Evolutionary conservation across 2,888 invertebrate species (phyloP), one percentile per base, ranked within the genome.

Genomic region (Syrphus vitripennis): DNA sequence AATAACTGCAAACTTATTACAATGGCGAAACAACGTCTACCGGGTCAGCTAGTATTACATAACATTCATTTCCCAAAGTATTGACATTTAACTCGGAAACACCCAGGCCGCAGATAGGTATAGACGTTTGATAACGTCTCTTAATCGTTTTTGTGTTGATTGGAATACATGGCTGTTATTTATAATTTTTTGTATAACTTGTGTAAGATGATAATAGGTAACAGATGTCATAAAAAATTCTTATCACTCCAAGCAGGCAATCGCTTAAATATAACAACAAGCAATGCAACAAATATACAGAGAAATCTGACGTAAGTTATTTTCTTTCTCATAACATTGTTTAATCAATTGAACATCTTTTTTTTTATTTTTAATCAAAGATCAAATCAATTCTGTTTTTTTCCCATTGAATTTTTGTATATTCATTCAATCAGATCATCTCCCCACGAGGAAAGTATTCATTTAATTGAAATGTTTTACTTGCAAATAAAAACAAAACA

Each of bases 381-480:
- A 61, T 78, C 77, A 53, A 24, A 45, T 48, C 53, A 16, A 42
- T 61, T n/a, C n/a, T n/a, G n/a, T n/a, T n/a, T n/a, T 59, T 31
- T 50, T 21, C 7, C 48, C 10, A 70, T 50, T 50, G 40, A 50
- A 24, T 61, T 37, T 14, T 24, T 50, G 4, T 12, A 2, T 26
- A 12, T 53, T 63, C 14, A 61, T n/a, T 70, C 61, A 63, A 63
- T 45, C 29, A 34, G 31, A 63, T 12, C 37, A 50, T 59, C 67
- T 29, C 4, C 4, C 14, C 7, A 29, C n/a, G 10, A 29, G 24
- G 6, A 2, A 14, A 0, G 3, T 4, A 29, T 50, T 14, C 55
- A 29, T 19, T 1, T 59, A 71, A 71, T 71, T 57, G 63, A 75
- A 65, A 45, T 75, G 65, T 67, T 67, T 40, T 53, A 12, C 16